Evolutionary conservation across 2,888 invertebrate species (phyloP).

Genomic region (Vanessa cardui): DNA sequence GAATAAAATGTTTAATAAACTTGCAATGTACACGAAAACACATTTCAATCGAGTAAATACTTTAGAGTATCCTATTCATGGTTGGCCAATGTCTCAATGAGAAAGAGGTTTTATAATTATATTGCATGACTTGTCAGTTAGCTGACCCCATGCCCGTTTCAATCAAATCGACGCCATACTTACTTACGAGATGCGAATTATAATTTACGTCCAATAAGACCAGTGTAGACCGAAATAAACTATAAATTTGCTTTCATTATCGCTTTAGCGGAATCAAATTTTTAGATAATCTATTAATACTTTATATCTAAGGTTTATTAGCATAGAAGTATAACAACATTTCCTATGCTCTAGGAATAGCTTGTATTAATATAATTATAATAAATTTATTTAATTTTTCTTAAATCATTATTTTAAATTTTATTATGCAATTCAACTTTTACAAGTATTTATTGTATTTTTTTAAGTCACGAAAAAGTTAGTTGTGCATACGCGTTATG

Average conservation of each 20-base stretch:
- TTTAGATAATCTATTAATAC: constrained; percentile 6
- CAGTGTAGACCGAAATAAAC: constrained; percentile 23
- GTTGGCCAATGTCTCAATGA: constrained; percentile 30
- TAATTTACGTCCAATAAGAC: constrained; percentile 34
- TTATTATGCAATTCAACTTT: no score
- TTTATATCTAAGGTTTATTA: background rate
- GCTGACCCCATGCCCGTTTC: constrained; percentile 37
- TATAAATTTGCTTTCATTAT: constrained; percentile 23
- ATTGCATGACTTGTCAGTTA: constrained; percentile 38
- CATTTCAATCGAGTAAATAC: background rate
- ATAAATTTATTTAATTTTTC: no score
- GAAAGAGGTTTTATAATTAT: constrained; percentile 35
- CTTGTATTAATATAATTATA: no score
- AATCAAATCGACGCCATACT: constrained; percentile 32
- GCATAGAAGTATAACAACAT: no score
- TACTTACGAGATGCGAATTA: constrained; percentile 28
- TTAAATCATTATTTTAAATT: no score
- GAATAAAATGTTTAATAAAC: no score
- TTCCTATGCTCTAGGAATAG: no score
- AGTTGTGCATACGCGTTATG: no score
- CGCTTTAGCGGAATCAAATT: background rate
- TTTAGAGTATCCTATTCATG: constrained; percentile 20
- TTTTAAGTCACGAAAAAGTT: no score
- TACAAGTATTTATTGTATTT: no score
- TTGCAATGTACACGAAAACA: background rate